A percentile compares a stretch with the other conserved stretches of the same genome.
Conservation (phyloP, 2,113 vertebrate genomes). For the Myanophis thanlyinensis region DNA sequence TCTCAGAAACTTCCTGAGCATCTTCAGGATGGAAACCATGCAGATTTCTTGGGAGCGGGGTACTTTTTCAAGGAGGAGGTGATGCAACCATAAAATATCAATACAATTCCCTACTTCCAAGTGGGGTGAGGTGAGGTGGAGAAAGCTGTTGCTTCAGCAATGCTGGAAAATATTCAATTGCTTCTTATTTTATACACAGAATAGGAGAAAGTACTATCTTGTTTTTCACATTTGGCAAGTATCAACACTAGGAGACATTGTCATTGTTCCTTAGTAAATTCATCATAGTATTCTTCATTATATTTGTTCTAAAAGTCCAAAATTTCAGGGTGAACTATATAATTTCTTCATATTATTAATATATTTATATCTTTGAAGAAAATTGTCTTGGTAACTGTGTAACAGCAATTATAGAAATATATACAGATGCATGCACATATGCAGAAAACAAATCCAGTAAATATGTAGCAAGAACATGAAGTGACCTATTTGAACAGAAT, state of each 20-base stretch:
- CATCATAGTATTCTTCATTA: not conserved
- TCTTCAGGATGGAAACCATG: not conserved
- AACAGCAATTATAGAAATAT: not conserved
- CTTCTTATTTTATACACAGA: not conserved
- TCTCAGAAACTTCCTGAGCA: not conserved
- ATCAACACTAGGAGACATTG: not conserved
- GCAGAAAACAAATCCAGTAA: not conserved
- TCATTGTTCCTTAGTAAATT: not conserved
- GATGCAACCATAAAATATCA: not conserved
- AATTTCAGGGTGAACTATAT: not conserved
- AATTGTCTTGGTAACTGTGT: not conserved
- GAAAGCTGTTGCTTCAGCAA: not conserved
- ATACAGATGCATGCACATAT: not conserved
- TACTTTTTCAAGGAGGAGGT: not conserved
- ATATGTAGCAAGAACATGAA: not conserved
- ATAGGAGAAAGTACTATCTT: not conserved
- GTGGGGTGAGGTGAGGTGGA: not conserved
- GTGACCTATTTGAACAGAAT: not conserved
- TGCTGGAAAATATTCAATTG: not conserved
- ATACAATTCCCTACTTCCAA: not conserved
- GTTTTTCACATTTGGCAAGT: not conserved
- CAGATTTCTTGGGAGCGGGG: not conserved
- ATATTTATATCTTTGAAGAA: not conserved
- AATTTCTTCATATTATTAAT: not conserved
- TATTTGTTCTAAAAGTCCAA: not conserved